A percentile compares a stretch with the other conserved stretches of the same genome.
Conservation (phyloP, 2,113 vertebrate species). For the Psettodes erumei region DNA sequence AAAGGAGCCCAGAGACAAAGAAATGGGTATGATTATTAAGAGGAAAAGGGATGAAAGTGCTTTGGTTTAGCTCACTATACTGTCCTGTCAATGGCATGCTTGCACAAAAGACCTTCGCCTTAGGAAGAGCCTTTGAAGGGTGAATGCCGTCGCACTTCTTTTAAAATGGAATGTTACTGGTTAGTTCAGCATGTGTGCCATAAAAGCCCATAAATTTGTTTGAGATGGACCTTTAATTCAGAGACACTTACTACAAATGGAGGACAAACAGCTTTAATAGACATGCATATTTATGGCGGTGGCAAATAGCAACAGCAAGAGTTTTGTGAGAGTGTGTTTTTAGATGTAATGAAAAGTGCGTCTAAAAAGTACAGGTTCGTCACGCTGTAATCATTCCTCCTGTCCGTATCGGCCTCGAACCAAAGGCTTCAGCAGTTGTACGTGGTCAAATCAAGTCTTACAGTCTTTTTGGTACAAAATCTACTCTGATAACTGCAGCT, state of each 20-base stretch:
- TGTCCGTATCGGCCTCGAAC: neutral
- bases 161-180: constrained; percentile 10
- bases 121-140: constrained; percentile 40
- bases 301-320: neutral
- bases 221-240: neutral
- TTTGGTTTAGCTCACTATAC: constrained; percentile 36
- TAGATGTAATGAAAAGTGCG: no score
- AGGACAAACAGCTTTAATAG: neutral
- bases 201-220: constrained; percentile 3
- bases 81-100: constrained; percentile 25
- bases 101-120: constrained; percentile 24
- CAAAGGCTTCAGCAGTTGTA: neutral
- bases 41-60: constrained; percentile 43
- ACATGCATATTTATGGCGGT: neutral
- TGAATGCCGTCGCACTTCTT: constrained; percentile 20
- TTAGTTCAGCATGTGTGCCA: neutral
- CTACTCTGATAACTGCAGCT: neutral
- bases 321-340: neutral
- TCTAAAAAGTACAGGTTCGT: neutral
- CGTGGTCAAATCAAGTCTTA: neutral
- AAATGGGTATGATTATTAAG: constrained; percentile 44
- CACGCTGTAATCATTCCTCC: neutral
- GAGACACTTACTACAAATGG: neutral
- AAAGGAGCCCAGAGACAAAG: constrained; percentile 26
- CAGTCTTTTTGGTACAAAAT: no score